Percentiles rank a stretch among this genome's conserved stretches.
phyloP scores from a whole-genome alignment of 2,113 vertebrate genomes.

The Sisor rabdophorus region DNA sequence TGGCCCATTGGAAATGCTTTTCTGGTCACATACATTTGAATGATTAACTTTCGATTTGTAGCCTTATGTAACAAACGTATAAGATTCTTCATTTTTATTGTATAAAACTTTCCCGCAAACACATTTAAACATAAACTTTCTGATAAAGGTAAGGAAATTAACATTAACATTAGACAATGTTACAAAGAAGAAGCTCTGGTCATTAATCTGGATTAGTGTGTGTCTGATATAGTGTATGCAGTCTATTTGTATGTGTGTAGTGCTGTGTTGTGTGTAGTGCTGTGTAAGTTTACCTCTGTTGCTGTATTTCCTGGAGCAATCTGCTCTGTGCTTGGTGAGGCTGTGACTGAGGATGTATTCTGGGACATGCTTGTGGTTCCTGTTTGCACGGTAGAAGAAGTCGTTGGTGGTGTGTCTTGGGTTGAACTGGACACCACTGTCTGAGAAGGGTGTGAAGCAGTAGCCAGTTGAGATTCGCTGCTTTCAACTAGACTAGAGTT shows the following conservation, averaged over 20 bases:
- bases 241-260: background rate
- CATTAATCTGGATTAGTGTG: background rate
- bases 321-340: conserved; percentile 5
- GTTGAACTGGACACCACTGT: conserved; percentile 2
- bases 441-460: conserved; percentile 13
- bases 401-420: conserved; percentile 14
- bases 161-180: background rate
- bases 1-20: no score
- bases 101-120: background rate
- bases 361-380: conserved; percentile 7
- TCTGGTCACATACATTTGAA: no score
- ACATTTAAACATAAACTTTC: background rate
- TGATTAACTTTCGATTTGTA: no score
- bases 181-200: background rate
- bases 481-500: background rate
- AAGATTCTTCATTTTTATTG: no score
- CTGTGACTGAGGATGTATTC: conserved; percentile 14
- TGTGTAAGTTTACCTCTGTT: conserved; percentile 33
- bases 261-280: background rate
- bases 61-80: no score
- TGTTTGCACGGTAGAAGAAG: conserved; percentile 8
- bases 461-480: background rate
- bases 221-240: background rate
- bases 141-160: background rate
- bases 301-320: conserved; percentile 6